Evolutionary conservation across 2,888 invertebrate species (phyloP), one percentile per base, ranked within the genome.

Genomic region (Melikaiella ostensackeni): DNA sequence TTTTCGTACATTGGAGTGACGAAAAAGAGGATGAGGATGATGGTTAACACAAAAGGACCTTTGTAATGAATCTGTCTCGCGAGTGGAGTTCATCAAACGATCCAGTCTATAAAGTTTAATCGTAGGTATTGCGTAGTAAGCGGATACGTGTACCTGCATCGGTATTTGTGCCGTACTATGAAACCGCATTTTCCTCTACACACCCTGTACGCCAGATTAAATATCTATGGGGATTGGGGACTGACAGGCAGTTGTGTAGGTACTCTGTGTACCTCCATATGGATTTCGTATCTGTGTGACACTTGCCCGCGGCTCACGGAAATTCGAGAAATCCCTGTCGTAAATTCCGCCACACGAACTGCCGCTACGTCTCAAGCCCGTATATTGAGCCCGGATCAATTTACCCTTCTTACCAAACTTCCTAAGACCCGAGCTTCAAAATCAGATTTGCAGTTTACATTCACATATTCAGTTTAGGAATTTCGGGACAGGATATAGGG

Each of bases 81-180:
- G 50, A 50, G 61, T 33, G 77, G 79, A 64, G 75, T 79, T 76
- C 66, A 30, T 55, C 70, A 80, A 82, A 75, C 82, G 86, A 85
- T 84, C 81, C 77, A 81, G 81, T 85, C 84, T 80, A 86, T 85
- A 86, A 85, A 86, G 81, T 84, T 86, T 86, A 86, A 86, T 86
- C 84, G 83, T 64, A 77, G 83, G 82, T 83, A 87, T 84, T 86
- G 82, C 83, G 81, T 79, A 80, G 82, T 75, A 50, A 76, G 66
- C 42, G 21, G 50, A 70, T 70, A 70, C 70, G 50, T 70, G 70
- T 46, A 50, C 70, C 50, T 70, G 70, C n/a, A 50, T 50, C 30
- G 30, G 70, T 70, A 33, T 27, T 27, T 27, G 50, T 50, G 70
- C 30, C 50, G 30, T 33, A 33, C 70, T 50, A 70, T 50, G 50